These are phyloP conservation scores for Eristalinus sepulchralis DNA, from an alignment of 2,888 invertebrate species.

Conservation along the genomic window DNA sequence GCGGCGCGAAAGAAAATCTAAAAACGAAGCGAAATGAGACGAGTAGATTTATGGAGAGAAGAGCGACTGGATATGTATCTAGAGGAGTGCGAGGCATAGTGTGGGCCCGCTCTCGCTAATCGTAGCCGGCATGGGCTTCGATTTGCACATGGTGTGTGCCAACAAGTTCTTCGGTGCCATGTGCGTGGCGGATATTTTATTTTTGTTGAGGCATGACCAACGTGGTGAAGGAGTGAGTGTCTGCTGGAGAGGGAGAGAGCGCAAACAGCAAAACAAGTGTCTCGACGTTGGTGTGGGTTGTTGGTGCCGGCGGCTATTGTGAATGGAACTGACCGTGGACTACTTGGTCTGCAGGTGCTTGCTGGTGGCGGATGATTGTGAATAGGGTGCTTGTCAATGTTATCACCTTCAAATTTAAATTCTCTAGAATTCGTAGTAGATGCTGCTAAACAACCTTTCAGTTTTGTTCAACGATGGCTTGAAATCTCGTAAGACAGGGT, in stretches of 20 bases:
- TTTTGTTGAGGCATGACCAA: constrained; percentile 14
- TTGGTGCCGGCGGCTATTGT: constrained; percentile 35
- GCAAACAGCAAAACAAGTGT: constrained; percentile 44
- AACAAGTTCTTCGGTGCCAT: constrained; percentile 60
- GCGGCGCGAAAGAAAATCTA: constrained; percentile 4
- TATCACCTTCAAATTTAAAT: not conserved
- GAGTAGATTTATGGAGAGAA: constrained; percentile 21
- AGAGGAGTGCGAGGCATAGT: not conserved
- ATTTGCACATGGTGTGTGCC: constrained; percentile 42
- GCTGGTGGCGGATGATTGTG: not conserved
- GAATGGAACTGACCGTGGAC: not conserved
- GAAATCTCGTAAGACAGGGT: no score
- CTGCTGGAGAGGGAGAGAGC: constrained; percentile 5
- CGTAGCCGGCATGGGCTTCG: constrained; percentile 13
- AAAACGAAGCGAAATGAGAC: constrained; percentile 28
- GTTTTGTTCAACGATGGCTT: no score
- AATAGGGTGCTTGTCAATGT: constrained; percentile 18
- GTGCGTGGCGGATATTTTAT: constrained; percentile 26
- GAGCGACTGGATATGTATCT: not conserved
- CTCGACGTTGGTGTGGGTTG: not conserved
- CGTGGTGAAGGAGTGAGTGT: not conserved
- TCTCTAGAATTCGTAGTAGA: no score
- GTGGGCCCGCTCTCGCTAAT: not conserved
- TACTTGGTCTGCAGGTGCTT: constrained; percentile 73
- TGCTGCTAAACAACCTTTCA: no score